Evolutionary conservation across 1,140 invertebrate species (phyloP), one percentile per base, ranked within the genome.

Genomic region (Phthorimaea operculella): DNA sequence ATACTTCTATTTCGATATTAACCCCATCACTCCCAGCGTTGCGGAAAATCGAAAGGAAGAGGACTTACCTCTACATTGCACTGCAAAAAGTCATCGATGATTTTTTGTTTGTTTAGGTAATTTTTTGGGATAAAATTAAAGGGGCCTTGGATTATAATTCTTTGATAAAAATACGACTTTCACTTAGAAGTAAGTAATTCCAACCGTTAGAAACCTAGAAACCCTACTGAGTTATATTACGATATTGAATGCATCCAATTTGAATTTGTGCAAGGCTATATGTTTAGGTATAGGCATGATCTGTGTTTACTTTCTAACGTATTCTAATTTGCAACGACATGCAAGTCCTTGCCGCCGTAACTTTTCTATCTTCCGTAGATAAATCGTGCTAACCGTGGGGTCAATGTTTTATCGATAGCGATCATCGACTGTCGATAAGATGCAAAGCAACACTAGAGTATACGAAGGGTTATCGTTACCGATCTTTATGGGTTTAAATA

Each of bases 401-500:
- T 78, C 75, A 78, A 67, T 66, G 66, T 66, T 69, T 58, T 57
- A 60, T 64, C 63, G 61, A 72, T 68, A 61, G 16, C 44, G 60
- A 65, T 66, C 62, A 69, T 73, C 60, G 60, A 62, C 18, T 70
- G 73, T 76, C 76, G 76, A 79, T 79, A 75, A 64, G n/a, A 14
- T 15, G 12, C 11, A 15, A 28, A 28, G 39, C 15, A 47, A 47
- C 44, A 47, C 44, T 47, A 47, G 14, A 11, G 44, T 15, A 47
- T 17, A 47, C n/a, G 16, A 9, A 47, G 62, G 69, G 70, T 74
- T 81, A 82, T 82, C 75, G 54, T 54, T 59, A 59, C 55, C 60
- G 64, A 81, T 79, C 76, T 77, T 75, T 76, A 75, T 72, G 59
- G 61, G 60, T 57, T 66, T 15, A 59, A 63, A 71, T 68, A 75